Conservation (phyloP, 2,888 invertebrate species). For the Scaptomyza tumidula region DNA sequence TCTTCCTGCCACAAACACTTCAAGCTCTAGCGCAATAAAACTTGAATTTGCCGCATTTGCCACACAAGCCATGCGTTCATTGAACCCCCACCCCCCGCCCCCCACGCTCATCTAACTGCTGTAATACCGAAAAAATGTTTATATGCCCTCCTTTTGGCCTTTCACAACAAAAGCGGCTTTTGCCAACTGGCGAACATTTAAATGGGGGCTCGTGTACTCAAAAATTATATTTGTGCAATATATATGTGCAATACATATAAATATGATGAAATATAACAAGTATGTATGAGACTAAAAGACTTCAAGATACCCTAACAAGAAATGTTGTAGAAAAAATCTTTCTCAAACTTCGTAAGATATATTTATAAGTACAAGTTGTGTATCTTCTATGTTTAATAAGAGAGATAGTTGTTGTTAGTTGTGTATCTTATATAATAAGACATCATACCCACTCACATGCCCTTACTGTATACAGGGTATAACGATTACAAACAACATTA, state of each 20-base stretch:
- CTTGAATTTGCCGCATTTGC: conserved; percentile 40
- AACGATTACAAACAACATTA: conserved; percentile 25
- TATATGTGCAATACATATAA: conserved; percentile 8
- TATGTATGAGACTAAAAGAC: not conserved
- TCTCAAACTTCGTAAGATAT: no score
- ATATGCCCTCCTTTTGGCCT: conserved; percentile 31
- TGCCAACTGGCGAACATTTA: conserved; percentile 43
- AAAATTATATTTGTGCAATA: conserved; percentile 41
- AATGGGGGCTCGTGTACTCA: conserved; percentile 38
- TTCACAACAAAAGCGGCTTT: conserved; percentile 50
- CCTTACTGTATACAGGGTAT: conserved; percentile 9
- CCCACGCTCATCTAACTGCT: conserved; percentile 16
- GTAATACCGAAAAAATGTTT: conserved; percentile 50
- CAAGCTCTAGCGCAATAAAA: conserved; percentile 23
- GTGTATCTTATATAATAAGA: no score
- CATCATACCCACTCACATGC: not conserved
- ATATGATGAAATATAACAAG: not conserved
- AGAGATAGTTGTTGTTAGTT: no score
- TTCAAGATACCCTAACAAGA: not conserved
- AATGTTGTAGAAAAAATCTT: no score
- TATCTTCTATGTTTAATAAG: no score
- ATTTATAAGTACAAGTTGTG: no score
- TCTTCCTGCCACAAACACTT: conserved; percentile 23
- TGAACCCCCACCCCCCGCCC: conserved; percentile 34
- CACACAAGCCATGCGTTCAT: conserved; percentile 34